Conservation (phyloP, 2,113 vertebrate species). For the Noctilio leporinus region DNA sequence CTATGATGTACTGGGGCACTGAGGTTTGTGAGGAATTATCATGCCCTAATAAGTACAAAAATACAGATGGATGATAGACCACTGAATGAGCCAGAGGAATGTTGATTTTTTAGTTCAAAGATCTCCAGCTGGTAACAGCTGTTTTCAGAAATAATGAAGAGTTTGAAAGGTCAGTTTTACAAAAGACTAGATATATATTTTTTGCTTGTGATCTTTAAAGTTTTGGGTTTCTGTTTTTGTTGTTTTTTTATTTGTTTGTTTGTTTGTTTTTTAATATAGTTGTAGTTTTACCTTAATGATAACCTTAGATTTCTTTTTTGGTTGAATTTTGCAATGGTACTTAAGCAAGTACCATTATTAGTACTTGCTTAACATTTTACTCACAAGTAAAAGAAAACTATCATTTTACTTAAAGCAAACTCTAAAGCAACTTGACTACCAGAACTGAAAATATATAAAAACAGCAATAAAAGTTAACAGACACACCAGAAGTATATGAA, state of each 20-base stretch:
- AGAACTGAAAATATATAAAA: neutral
- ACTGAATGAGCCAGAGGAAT: slow-evolving; percentile 35
- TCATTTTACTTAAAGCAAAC: neutral
- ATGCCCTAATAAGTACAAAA: slow-evolving; percentile 27
- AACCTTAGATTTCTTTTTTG: neutral
- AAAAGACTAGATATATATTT: slow-evolving; percentile 11
- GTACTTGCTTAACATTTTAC: slow-evolving; percentile 18
- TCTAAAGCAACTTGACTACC: neutral
- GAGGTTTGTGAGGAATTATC: slow-evolving; percentile 16
- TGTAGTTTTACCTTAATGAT: slow-evolving; percentile 56
- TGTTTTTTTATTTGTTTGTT: too few relatives aligned
- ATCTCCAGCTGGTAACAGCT: slow-evolving; percentile 38
- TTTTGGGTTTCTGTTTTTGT: neutral
- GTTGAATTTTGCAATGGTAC: slow-evolving; percentile 31
- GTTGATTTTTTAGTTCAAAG: slow-evolving; percentile 50
- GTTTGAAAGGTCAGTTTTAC: slow-evolving; percentile 14
- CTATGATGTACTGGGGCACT: neutral
- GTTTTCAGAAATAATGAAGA: neutral
- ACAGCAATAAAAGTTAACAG: neutral
- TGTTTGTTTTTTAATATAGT: too few relatives aligned
- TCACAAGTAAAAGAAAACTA: neutral
- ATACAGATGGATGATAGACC: neutral
- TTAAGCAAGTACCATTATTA: too few relatives aligned
- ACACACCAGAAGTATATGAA: neutral
- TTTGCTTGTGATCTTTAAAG: slow-evolving; percentile 29